A percentile compares a stretch with the other conserved stretches of the same genome.
phyloP scores from a whole-genome alignment of 1,140 invertebrate genomes.

The Cotesia chilonis region DNA sequence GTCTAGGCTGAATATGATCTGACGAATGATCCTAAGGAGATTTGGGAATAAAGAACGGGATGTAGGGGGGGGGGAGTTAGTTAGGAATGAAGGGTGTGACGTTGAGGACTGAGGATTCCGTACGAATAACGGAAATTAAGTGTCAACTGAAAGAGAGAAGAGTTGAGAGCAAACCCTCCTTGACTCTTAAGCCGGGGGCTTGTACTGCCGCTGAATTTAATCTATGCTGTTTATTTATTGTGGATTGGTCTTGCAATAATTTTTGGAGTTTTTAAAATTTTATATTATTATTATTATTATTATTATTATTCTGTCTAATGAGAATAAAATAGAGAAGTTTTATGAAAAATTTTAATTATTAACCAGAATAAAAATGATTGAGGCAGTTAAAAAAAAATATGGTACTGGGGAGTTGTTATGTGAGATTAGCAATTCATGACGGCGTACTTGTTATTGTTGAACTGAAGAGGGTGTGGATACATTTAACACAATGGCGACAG shows the following conservation, averaged over 20 bases:
- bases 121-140: slow-evolving; percentile 68
- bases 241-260: too few species aligned
- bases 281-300: too few species aligned
- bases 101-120: slow-evolving; percentile 57
- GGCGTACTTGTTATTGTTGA: slow-evolving; percentile 8
- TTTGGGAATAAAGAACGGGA: slow-evolving; percentile 42
- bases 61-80: slow-evolving; percentile 30
- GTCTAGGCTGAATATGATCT: too few species aligned
- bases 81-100: slow-evolving; percentile 41
- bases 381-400: slow-evolving; percentile 15
- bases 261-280: too few species aligned
- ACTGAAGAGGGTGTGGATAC: neutral
- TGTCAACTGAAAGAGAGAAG: slow-evolving; percentile 64
- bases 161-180: slow-evolving; percentile 40
- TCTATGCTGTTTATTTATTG: neutral
- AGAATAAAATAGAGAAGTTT: too few species aligned
- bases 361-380: neutral
- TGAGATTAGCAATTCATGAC: slow-evolving; percentile 21
- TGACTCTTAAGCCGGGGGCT: slow-evolving; percentile 19
- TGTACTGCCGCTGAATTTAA: slow-evolving; percentile 3
- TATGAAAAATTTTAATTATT: too few species aligned
- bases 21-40: neutral
- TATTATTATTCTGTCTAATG: too few species aligned
- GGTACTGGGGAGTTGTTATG: slow-evolving; percentile 3
- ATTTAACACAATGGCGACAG: slow-evolving; percentile 13